phyloP scores from a whole-genome alignment of 2,888 invertebrate species.

The Trimorus sp. region DNA sequence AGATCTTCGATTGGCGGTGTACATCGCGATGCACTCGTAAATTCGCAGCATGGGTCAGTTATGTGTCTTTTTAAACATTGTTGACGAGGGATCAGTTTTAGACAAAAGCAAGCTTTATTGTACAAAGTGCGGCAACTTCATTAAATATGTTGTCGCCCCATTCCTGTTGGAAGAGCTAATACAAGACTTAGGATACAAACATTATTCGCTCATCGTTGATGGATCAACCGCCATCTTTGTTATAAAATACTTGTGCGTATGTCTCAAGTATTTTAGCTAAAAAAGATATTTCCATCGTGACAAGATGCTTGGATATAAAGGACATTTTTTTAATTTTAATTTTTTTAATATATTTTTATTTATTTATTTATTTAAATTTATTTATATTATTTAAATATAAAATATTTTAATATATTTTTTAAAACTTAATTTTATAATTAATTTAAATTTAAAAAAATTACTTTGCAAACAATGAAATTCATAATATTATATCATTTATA shows the following conservation, averaged over 20 bases:
- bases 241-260: constrained; percentile 60
- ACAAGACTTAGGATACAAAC: constrained; percentile 30
- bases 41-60: constrained; percentile 52
- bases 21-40: constrained; percentile 48
- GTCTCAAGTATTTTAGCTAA: constrained; percentile 63
- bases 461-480: too few species aligned
- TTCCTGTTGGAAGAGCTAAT: constrained; percentile 38
- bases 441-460: too few species aligned
- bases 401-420: too few species aligned
- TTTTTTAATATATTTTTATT: too few species aligned
- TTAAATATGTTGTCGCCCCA: constrained; percentile 52
- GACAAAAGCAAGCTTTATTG: constrained; percentile 39
- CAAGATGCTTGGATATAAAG: constrained; percentile 59
- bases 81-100: constrained; percentile 14
- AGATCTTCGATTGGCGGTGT: constrained; percentile 40
- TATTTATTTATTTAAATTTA: too few species aligned
- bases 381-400: too few species aligned
- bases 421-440: too few species aligned
- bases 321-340: too few species aligned
- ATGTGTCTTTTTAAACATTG: constrained; percentile 36
- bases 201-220: constrained; percentile 61
- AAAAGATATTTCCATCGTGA: constrained; percentile 41
- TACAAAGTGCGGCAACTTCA: constrained; percentile 55
- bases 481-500: background rate
- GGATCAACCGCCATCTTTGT: constrained; percentile 61